Conservation (phyloP, 2,888 invertebrate species). For the Rotaria macrura region DNA sequence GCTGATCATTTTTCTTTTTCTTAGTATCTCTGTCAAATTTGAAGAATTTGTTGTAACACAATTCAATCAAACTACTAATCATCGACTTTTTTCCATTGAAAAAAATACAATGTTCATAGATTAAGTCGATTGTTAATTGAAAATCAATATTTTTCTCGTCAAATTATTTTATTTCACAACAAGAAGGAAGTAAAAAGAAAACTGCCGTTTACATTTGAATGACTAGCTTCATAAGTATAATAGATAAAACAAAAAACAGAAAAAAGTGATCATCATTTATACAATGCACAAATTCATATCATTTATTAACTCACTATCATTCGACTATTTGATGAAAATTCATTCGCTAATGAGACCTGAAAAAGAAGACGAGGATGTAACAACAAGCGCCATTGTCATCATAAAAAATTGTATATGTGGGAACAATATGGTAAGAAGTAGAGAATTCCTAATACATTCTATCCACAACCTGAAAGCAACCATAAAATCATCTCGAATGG, state of each 20-base stretch:
- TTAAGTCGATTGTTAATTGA: too few relatives aligned
- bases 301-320: not conserved
- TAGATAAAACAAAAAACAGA: not conserved
- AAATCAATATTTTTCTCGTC: not conserved
- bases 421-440: not conserved
- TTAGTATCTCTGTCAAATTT: too few relatives aligned
- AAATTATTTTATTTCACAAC: not conserved
- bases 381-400: not conserved
- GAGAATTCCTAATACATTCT: not conserved
- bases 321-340: not conserved
- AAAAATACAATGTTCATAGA: too few relatives aligned
- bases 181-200: not conserved
- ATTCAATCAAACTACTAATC: too few relatives aligned
- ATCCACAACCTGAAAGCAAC: slow-evolving; percentile 17
- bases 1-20: too few relatives aligned
- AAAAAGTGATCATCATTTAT: not conserved
- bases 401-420: not conserved
- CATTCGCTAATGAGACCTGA: not conserved
- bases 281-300: not conserved
- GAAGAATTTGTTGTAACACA: too few relatives aligned
- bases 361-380: not conserved
- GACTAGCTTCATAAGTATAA: not conserved
- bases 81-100: too few relatives aligned
- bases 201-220: not conserved
- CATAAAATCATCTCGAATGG: slow-evolving; percentile 15